These are phyloP conservation scores for Cisticola juncidis DNA, from an alignment of 2,113 vertebrate genomes.

Conservation along the genomic window DNA sequence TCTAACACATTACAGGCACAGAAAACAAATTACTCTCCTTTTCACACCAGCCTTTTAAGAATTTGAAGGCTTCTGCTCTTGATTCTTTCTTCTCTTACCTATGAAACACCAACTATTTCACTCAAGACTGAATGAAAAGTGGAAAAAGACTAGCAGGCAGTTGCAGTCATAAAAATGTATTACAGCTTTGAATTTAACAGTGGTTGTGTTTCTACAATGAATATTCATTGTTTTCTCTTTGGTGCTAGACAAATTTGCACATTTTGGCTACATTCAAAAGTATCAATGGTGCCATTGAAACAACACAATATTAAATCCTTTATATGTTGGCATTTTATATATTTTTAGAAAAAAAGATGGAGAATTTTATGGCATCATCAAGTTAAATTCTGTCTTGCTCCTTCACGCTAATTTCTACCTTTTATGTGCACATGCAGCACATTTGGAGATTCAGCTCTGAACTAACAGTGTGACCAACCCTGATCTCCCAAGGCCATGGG, in stretches of 20 bases:
- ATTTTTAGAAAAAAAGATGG: not conserved
- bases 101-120: not conserved
- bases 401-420: not conserved
- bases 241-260: not conserved
- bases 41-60: not conserved
- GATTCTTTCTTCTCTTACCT: not conserved
- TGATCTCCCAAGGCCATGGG: not conserved
- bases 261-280: not conserved
- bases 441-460: not conserved
- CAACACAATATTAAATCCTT: not conserved
- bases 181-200: not conserved
- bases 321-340: not conserved
- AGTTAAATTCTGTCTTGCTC: not conserved
- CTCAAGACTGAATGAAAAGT: not conserved
- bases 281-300: not conserved
- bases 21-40: not conserved
- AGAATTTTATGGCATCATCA: not conserved
- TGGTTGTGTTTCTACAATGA: not conserved
- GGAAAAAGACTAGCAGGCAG: not conserved
- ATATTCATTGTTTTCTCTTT: not conserved
- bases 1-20: not conserved
- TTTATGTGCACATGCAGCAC: accelerated
- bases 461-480: not conserved
- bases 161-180: not conserved
- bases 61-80: not conserved